Conservation (phyloP, 2,113 vertebrate species). For the Mobula hypostoma region DNA sequence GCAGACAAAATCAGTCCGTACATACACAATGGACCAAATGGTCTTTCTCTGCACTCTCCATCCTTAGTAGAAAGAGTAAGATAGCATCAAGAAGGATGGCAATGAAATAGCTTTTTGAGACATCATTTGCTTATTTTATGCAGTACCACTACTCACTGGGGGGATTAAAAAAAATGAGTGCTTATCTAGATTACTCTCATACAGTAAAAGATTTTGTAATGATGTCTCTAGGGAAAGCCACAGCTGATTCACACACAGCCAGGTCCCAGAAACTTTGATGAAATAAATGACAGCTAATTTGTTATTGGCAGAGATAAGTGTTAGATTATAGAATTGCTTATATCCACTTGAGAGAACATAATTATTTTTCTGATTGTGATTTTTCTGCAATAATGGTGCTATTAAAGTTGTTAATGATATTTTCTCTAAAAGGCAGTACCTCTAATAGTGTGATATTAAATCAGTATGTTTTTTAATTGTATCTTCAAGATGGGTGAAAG, state of each 20-base stretch:
- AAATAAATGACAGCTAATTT: neutral
- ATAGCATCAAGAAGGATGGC: neutral
- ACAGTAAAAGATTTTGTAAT: neutral
- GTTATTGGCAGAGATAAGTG: neutral
- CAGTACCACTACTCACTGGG: neutral
- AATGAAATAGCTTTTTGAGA: neutral
- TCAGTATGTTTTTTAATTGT: neutral
- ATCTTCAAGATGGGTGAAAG: too few species aligned
- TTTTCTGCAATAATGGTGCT: neutral
- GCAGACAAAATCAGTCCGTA: neutral
- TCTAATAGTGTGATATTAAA: too few species aligned
- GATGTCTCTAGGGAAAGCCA: neutral
- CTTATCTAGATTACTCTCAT: neutral
- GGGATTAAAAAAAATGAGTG: neutral
- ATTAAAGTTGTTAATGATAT: neutral
- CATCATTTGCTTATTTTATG: neutral
- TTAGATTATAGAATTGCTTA: neutral
- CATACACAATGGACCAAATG: neutral
- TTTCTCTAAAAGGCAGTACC: neutral
- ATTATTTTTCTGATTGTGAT: neutral
- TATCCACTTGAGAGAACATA: neutral
- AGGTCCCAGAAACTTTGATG: neutral
- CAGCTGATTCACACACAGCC: neutral
- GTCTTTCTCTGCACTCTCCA: neutral
- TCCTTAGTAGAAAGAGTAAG: neutral